phyloP scores from a whole-genome alignment of 2,888 invertebrate species.

The Melanchra persicariae region DNA sequence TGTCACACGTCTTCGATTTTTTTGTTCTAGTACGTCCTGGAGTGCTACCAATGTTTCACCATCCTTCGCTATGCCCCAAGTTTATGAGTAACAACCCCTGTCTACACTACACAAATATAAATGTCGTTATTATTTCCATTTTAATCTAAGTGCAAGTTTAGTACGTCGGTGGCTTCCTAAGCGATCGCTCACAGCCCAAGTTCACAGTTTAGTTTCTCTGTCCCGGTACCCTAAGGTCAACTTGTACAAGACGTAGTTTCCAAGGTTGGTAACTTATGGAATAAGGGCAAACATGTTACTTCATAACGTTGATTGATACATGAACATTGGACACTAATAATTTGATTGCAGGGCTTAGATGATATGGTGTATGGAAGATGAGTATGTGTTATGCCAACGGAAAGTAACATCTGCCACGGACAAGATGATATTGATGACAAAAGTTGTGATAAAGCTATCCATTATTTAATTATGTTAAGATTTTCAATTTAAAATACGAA shows the following conservation, averaged over 20 bases:
- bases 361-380: no score
- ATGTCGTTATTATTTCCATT: slow-evolving; percentile 48
- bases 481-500: neutral
- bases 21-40: no score
- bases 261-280: slow-evolving; percentile 63
- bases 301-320: slow-evolving; percentile 43
- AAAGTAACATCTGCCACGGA: neutral
- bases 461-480: neutral
- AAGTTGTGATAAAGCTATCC: neutral
- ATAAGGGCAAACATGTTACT: slow-evolving; percentile 63
- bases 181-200: slow-evolving; percentile 52
- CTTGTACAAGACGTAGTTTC: slow-evolving; percentile 59
- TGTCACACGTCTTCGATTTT: no score
- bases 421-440: neutral
- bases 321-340: slow-evolving; percentile 3
- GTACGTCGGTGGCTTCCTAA: slow-evolving; percentile 46
- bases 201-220: slow-evolving; percentile 58
- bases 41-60: no score
- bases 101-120: slow-evolving; percentile 9
- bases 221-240: slow-evolving; percentile 61
- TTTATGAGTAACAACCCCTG: neutral
- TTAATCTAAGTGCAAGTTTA: slow-evolving; percentile 51
- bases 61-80: no score
- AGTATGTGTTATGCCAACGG: neutral
- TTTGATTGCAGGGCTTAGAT: no score